Conservation (phyloP, 2,888 invertebrate species). For the Zygogramma bicolorata region DNA sequence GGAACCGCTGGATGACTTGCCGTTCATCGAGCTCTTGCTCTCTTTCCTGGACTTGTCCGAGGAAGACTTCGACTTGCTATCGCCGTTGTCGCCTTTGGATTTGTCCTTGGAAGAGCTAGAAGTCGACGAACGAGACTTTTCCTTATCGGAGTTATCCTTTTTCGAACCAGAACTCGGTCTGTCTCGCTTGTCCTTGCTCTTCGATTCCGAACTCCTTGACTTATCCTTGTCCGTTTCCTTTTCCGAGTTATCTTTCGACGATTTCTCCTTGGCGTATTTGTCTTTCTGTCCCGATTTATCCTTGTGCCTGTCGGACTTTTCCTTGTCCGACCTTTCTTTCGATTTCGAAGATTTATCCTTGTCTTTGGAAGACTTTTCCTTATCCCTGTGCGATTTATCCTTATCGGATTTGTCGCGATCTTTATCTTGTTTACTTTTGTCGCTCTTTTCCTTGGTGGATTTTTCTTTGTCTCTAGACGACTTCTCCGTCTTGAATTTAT, state of each 20-base stretch:
- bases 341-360: constrained; percentile 40
- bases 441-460: constrained; percentile 37
- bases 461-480: constrained; percentile 54
- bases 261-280: constrained; percentile 54
- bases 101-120: constrained; percentile 54
- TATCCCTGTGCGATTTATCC: constrained; percentile 38
- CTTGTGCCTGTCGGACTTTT: constrained; percentile 50
- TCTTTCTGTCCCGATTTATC: too few relatives aligned
- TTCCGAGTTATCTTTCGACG: constrained; percentile 57
- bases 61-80: constrained; percentile 50
- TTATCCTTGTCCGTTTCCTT: constrained; percentile 41
- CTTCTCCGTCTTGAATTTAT: constrained; percentile 54
- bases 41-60: constrained; percentile 24
- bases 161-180: constrained; percentile 33
- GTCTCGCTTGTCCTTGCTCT: constrained; percentile 17
- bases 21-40: constrained; percentile 52
- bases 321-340: constrained; percentile 49
- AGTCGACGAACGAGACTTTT: constrained; percentile 43
- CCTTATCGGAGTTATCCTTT: constrained; percentile 46
- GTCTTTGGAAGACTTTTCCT: constrained; percentile 39
- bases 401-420: constrained; percentile 51
- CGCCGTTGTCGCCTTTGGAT: constrained; percentile 52
- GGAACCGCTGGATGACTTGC: constrained; percentile 43
- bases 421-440: constrained; percentile 31
- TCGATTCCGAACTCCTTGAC: constrained; percentile 17